Base-by-base conservation (phyloP, 2,797 vertebrate genomes). In the Sibirionetta formosa region DNA sequence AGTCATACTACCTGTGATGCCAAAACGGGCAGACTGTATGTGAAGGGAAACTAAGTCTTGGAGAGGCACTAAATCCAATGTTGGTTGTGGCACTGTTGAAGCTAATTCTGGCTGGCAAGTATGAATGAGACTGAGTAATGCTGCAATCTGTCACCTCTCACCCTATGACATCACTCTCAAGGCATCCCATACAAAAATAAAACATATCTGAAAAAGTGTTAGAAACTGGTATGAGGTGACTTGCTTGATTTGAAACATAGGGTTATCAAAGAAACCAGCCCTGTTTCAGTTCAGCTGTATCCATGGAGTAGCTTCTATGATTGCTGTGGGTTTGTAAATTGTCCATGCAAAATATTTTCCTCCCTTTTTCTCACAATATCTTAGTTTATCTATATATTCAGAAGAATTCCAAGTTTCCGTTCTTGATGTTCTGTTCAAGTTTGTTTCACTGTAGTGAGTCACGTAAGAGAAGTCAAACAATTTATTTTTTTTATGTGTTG, bases 311-410 rank as follows among this genome's bases (percentile, higher is more conserved):
- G 0, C 9, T 86, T 76, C 2, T 1, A n/a, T 61, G 61, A 81
- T n/a, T 58, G 31, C 50, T 71, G 60, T 85, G 80, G 51, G 22
- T 93, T 94, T 94, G 35, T 81, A 86, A 94, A 83, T 17, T 26
- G 20, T 56, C 70, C 13, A 36, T 88, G 27, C 42, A 84, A 93
- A 94, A 72, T 72, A 93, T 83, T 95, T 88, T 76, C 36, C 44
- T 64, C 35, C 36, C 31, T 77, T 84, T 85, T 48, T 75, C 53
- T 83, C 61, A 14, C 54, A 63, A 31, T 79, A 71, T 26, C 50
- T 95, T 84, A 40, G 11, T 92, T 94, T 86, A 81, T 91, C 53
- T 86, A 29, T 56, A 46, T 44, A 87, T 88, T 94, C 90, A 77
- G 57, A 84, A 75, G 38, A 44, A 54, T 36, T 89, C 46, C 42